phyloP scores from a whole-genome alignment of 2,113 vertebrate species.

The Todiramphus saurophagus region DNA sequence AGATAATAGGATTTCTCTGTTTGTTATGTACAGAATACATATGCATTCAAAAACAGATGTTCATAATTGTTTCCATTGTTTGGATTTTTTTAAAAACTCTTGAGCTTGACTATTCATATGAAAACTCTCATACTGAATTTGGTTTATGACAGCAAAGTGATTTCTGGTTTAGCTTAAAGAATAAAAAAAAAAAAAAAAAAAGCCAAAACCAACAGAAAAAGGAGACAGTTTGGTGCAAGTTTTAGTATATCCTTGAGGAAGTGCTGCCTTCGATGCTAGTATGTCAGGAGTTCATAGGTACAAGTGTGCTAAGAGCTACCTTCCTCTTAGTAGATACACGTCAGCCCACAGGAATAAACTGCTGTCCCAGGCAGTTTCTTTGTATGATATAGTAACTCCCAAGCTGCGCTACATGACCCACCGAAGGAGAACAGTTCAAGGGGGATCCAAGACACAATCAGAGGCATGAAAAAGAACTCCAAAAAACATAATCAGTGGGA shows the following conservation, averaged over 20 bases:
- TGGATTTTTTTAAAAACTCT: constrained; percentile 14
- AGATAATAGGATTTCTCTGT: constrained; percentile 51
- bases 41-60: constrained; percentile 34
- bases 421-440: background rate
- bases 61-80: constrained; percentile 1
- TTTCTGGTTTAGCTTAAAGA: background rate
- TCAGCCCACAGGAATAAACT: background rate
- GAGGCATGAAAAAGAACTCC: background rate
- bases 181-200: background rate
- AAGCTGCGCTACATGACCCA: background rate
- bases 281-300: background rate
- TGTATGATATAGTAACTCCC: background rate
- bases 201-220: background rate
- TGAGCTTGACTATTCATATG: constrained; percentile 24
- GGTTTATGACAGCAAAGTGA: constrained; percentile 43
- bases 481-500: background rate
- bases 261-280: background rate
- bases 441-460: background rate
- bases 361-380: background rate
- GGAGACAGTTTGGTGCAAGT: background rate
- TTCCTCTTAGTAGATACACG: background rate
- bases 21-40: constrained; percentile 60
- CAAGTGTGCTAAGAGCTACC: background rate
- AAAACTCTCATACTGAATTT: background rate
- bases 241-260: background rate